These are phyloP conservation scores for Hemiprocne comata DNA, from an alignment of 2,113 vertebrate genomes.

Conservation along the genomic window DNA sequence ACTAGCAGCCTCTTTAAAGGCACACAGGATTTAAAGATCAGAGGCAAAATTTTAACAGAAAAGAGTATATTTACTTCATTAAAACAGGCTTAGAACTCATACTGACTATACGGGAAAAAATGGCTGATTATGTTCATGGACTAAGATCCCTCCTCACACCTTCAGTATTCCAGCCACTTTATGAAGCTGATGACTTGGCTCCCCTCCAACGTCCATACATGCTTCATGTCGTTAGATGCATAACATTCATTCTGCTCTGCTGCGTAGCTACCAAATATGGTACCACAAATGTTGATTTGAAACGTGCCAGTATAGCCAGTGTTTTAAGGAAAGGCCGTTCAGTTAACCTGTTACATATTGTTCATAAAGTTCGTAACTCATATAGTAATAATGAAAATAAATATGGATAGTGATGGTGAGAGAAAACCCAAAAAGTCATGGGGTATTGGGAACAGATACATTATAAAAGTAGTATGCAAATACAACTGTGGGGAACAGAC, in stretches of 20 bases:
- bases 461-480: neutral
- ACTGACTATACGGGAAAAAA: neutral
- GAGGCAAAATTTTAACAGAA: neutral
- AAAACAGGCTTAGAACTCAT: neutral
- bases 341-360: neutral
- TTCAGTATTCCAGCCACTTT: neutral
- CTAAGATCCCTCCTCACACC: neutral
- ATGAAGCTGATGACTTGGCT: neutral
- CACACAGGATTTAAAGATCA: neutral
- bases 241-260: neutral
- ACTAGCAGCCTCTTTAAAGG: neutral
- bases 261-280: neutral
- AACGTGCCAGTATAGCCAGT: neutral
- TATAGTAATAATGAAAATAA: neutral
- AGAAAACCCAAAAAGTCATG: neutral
- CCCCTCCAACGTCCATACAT: neutral
- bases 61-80: neutral
- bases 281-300: neutral
- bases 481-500: too few relatives aligned
- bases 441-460: neutral
- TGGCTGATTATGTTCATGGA: rapidly evolving
- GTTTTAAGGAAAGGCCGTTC: neutral
- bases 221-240: neutral
- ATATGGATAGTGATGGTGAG: neutral
- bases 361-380: neutral